Percentiles rank a stretch among this genome's conserved stretches.
Conservation (phyloP, 37 sponge, comb jelly and placozoan species). For the Geodia barretti region DNA sequence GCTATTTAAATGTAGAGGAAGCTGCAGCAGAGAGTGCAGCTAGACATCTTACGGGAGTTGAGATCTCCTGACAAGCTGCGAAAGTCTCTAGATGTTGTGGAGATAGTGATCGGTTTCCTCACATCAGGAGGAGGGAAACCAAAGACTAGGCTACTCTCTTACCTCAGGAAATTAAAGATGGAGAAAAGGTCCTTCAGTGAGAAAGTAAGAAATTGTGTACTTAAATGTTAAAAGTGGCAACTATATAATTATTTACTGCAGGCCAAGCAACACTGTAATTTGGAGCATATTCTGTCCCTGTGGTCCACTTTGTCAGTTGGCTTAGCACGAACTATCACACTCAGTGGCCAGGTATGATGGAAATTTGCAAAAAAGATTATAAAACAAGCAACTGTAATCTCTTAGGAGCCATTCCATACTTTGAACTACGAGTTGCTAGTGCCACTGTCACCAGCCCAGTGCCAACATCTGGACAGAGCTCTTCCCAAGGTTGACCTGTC, state of each 20-base stretch:
- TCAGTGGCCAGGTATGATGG: slow-evolving; percentile 45
- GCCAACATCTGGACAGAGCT: background rate
- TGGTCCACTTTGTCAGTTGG: slow-evolving; percentile 45
- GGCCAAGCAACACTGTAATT: slow-evolving; percentile 22
- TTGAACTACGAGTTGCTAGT: background rate
- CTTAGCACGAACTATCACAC: slow-evolving; percentile 22
- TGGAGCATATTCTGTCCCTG: slow-evolving; percentile 41
- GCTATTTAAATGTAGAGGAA: no score
- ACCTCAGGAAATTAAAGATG: slow-evolving; percentile 60
- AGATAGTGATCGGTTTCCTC: slow-evolving; percentile 66
- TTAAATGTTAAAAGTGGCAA: background rate
- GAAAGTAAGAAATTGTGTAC: slow-evolving; percentile 10
- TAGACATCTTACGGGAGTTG: slow-evolving; percentile 48
- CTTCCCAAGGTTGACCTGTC: slow-evolving; percentile 9
- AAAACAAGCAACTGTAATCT: background rate
- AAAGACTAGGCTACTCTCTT: slow-evolving; percentile 35
- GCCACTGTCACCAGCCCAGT: slow-evolving; percentile 1
- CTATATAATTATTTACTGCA: background rate
- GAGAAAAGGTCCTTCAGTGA: slow-evolving; percentile 14
- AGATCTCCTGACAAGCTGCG: slow-evolving; percentile 29
- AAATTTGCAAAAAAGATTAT: no score
- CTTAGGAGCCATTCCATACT: slow-evolving; percentile 43
- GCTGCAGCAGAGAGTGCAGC: no score
- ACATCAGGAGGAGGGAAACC: slow-evolving; percentile 49
- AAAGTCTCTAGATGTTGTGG: slow-evolving; percentile 58